A percentile compares a stretch with the other conserved stretches of the same genome.
Conservation (phyloP, 2,113 vertebrate genomes). For the Malaclemys terrapin region DNA sequence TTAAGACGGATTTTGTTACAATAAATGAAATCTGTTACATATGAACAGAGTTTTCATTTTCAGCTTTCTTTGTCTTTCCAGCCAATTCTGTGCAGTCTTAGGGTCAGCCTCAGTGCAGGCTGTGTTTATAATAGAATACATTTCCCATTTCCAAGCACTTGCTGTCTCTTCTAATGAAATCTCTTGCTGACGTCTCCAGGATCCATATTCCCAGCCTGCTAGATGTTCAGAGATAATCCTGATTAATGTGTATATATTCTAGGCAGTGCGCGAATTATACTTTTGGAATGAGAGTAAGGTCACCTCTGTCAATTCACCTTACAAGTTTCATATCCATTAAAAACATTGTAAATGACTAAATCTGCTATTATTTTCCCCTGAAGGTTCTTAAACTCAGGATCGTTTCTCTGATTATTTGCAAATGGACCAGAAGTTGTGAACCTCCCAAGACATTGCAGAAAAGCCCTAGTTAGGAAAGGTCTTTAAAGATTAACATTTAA, state of each 20-base stretch:
- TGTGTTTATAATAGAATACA: conserved; percentile 62
- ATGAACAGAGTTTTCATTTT: conserved; percentile 33
- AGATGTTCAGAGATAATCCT: conserved; percentile 69
- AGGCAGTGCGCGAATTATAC: conserved; percentile 37
- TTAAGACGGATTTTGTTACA: not conserved
- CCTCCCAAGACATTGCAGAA: not conserved
- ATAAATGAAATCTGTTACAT: accelerated
- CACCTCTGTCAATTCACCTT: conserved; percentile 60
- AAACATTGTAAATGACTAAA: conserved; percentile 32
- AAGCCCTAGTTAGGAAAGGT: not conserved
- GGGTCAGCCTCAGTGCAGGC: conserved; percentile 71
- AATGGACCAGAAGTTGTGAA: conserved; percentile 4
- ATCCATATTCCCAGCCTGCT: conserved; percentile 54
- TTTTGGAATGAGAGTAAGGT: conserved; percentile 40
- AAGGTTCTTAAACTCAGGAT: not conserved
- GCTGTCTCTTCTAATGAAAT: conserved; percentile 63
- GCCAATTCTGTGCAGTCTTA: conserved; percentile 44
- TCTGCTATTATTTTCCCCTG: conserved; percentile 27
- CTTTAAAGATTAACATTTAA: conserved; percentile 72
- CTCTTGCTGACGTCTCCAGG: conserved; percentile 54
- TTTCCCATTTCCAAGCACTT: conserved; percentile 68
- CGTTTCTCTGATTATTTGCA: not conserved
- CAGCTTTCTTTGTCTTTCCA: not conserved
- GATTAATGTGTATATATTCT: conserved; percentile 65
- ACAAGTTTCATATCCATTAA: conserved; percentile 45